These are phyloP conservation scores for Cephus cinctus DNA, from an alignment of 1,140 invertebrate species.

Conservation along the genomic window DNA sequence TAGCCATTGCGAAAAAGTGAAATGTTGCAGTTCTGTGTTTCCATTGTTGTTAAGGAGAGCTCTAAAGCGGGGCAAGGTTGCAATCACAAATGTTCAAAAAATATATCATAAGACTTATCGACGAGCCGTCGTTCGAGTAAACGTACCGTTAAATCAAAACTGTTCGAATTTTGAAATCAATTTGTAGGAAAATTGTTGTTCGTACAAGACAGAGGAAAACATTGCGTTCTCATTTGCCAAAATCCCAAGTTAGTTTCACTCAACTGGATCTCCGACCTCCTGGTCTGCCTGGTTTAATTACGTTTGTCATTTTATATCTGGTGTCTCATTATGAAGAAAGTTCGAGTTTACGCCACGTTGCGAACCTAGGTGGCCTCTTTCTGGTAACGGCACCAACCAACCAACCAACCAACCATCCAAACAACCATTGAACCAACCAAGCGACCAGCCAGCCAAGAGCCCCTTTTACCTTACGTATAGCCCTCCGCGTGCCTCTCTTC, in stretches of 20 bases:
- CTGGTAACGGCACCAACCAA: constrained; percentile 45
- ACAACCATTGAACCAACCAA: constrained; percentile 18
- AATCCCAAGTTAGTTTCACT: background rate
- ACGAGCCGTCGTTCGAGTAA: too few relatives aligned
- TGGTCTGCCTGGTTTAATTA: background rate
- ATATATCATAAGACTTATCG: background rate
- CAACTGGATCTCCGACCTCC: background rate
- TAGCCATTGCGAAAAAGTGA: constrained; percentile 45
- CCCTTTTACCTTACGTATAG: constrained; percentile 38
- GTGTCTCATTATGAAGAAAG: constrained; percentile 52
- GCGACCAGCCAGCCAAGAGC: constrained; percentile 19
- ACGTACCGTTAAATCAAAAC: too few relatives aligned
- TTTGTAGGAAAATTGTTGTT: too few relatives aligned
- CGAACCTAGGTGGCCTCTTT: constrained; percentile 49
- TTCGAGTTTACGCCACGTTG: constrained; percentile 40
- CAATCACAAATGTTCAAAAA: constrained; percentile 25
- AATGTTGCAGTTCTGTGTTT: constrained; percentile 35
- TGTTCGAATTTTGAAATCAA: background rate
- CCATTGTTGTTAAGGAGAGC: constrained; percentile 30
- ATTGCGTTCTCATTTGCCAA: background rate
- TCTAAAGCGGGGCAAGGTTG: constrained; percentile 40
- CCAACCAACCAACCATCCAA: background rate
- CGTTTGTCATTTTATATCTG: constrained; percentile 46
- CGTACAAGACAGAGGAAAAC: too few relatives aligned
- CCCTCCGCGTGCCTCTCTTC: constrained; percentile 28